A percentile compares a stretch with the other conserved stretches of the same genome.
Evolutionary conservation across 1,140 invertebrate genomes (phyloP).

Genomic region (Drosophila pseudoananassae): DNA sequence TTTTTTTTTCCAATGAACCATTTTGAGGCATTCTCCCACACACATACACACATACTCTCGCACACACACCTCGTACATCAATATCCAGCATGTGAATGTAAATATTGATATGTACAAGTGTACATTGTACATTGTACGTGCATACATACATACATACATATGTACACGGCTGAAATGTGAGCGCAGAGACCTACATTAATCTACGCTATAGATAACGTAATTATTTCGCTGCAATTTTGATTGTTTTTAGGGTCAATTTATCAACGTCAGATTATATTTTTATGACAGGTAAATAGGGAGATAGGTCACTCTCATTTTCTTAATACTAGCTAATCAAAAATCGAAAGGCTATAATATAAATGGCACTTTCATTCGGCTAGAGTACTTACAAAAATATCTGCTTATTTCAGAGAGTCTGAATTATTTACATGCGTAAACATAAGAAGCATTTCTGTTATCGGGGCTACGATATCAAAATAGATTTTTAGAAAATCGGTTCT

Average conservation of each 20-base stretch:
- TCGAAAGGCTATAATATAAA: too few relatives aligned
- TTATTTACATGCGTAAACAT: neutral
- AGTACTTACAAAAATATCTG: neutral
- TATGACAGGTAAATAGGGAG: constrained; percentile 6
- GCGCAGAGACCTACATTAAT: constrained; percentile 41
- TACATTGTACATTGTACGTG: constrained; percentile 3
- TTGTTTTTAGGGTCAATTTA: constrained; percentile 20
- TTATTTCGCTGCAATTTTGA: constrained; percentile 13
- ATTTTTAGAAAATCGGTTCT: too few relatives aligned
- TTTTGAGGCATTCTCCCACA: constrained; percentile 19
- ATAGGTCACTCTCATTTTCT: constrained; percentile 12
- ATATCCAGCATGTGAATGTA: constrained; percentile 31
- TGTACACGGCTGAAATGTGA: constrained; percentile 19
- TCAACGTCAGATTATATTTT: constrained; percentile 5
- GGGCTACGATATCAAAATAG: too few relatives aligned
- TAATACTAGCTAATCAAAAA: neutral
- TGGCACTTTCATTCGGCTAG: too few relatives aligned
- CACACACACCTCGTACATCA: constrained; percentile 28
- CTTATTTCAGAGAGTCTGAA: neutral
- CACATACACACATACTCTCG: constrained; percentile 4
- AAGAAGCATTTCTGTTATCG: too few relatives aligned
- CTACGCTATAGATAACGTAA: constrained; percentile 32
- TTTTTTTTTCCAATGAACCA: constrained; percentile 40
- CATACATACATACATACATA: constrained; percentile 8
- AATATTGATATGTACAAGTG: constrained; percentile 41